Evolutionary conservation across 2,888 invertebrate species (phyloP).

Genomic region (Scelioninae gen. 1): DNA sequence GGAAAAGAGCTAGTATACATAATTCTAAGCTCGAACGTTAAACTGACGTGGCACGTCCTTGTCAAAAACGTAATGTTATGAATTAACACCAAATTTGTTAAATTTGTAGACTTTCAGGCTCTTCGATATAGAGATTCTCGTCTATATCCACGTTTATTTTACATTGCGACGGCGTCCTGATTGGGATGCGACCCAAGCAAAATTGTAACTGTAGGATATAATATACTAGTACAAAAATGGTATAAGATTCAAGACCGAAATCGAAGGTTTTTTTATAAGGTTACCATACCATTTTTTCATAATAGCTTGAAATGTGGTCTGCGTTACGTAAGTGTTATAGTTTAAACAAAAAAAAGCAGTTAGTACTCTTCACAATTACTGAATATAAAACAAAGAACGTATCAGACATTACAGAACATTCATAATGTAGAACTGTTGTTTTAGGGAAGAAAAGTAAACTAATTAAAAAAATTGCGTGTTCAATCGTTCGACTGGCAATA

Average conservation of each 20-base stretch:
- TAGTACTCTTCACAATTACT: conserved; percentile 70
- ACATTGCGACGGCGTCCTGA: conserved; percentile 64
- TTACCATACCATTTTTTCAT: conserved; percentile 71
- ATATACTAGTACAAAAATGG: conserved; percentile 71
- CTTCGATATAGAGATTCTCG: conserved; percentile 70
- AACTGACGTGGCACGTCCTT: conserved; percentile 71
- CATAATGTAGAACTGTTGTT: conserved; percentile 72
- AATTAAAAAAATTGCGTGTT: conserved; percentile 71
- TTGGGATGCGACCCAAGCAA: conserved; percentile 60
- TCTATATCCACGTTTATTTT: conserved; percentile 70
- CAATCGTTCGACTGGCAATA: conserved; percentile 63
- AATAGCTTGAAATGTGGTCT: conserved; percentile 69
- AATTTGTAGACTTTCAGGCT: conserved; percentile 71
- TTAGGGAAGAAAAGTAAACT: conserved; percentile 72
- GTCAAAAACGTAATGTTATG: conserved; percentile 70
- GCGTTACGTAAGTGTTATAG: conserved; percentile 71
- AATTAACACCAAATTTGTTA: conserved; percentile 71
- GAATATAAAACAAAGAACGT: conserved; percentile 71
- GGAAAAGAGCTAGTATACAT: conserved; percentile 67
- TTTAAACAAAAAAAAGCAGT: conserved; percentile 68
- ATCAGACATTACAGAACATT: conserved; percentile 71
- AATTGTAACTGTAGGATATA: conserved; percentile 69
- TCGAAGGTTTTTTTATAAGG: conserved; percentile 70
- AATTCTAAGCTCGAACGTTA: conserved; percentile 70
- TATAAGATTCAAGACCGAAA: conserved; percentile 69